Evolutionary conservation across 1,140 invertebrate species (phyloP).

Genomic region (Eurosta solidaginis): DNA sequence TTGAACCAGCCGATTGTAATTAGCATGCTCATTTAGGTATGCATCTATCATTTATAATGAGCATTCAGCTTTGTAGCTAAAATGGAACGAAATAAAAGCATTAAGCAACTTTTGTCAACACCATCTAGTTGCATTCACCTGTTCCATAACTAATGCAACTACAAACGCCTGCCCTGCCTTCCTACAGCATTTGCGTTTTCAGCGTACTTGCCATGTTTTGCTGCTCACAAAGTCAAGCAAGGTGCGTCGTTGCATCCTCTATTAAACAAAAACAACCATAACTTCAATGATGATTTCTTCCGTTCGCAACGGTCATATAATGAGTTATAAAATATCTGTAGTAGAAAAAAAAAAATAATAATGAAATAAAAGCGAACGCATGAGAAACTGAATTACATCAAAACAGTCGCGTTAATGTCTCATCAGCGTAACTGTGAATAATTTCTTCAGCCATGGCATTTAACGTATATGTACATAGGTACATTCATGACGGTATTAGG

Average conservation of each 20-base stretch:
- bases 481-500: not conserved
- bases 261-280: not conserved
- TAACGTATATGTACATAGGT: not conserved
- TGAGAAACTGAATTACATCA: not conserved
- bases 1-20: not conserved
- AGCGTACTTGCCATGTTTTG: not conserved
- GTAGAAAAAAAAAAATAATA: not conserved
- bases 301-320: constrained; percentile 15
- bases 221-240: not conserved
- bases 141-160: constrained; percentile 9
- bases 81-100: not conserved
- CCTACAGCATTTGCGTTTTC: not conserved
- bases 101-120: not conserved
- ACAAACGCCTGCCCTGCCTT: not conserved
- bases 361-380: constrained; percentile 3
- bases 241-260: not conserved
- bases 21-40: not conserved
- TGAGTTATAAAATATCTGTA: not conserved
- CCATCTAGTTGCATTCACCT: not conserved
- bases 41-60: constrained; percentile 15
- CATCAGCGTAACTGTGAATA: constrained; percentile 55
- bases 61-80: not conserved
- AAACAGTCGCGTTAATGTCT: constrained; percentile 23
- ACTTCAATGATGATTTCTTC: not conserved
- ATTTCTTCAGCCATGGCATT: constrained; percentile 48